A percentile compares a stretch with the other conserved stretches of the same genome.
Conservation (phyloP, 1,140 invertebrate genomes). For the Papilio polyxenes region DNA sequence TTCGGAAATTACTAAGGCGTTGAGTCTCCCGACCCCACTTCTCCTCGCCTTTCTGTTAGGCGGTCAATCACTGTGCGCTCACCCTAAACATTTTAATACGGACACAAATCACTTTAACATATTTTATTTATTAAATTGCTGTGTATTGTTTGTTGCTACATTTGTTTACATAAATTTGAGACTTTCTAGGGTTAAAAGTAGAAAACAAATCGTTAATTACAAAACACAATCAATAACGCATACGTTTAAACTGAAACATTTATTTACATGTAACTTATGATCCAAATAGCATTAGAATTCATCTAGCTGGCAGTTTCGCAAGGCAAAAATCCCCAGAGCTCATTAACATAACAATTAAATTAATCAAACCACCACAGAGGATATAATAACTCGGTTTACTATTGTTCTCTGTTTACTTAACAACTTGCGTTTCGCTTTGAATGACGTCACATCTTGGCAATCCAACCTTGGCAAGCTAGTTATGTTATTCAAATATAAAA, state of each 20-base stretch:
- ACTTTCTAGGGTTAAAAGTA: too few species aligned
- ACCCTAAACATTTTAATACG: constrained; percentile 55
- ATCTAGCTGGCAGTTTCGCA: not conserved
- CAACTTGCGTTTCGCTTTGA: constrained; percentile 33
- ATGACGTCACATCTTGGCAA: constrained; percentile 32
- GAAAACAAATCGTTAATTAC: too few species aligned
- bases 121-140: constrained; percentile 28
- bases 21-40: constrained; percentile 54
- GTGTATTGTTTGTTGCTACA: too few species aligned
- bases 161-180: too few species aligned
- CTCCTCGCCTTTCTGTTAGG: constrained; percentile 66
- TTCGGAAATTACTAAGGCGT: constrained; percentile 80
- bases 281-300: too few species aligned
- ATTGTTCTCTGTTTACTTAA: constrained; percentile 45
- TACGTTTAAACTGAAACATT: too few species aligned
- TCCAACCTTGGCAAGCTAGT: not conserved
- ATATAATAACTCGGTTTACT: constrained; percentile 45
- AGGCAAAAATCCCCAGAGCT: constrained; percentile 61
- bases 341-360: constrained; percentile 73
- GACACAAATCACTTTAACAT: constrained; percentile 38
- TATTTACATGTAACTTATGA: too few species aligned
- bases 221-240: too few species aligned
- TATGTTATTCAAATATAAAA: not conserved
- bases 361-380: constrained; percentile 56
- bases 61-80: constrained; percentile 64